Evolutionary conservation across 1,140 invertebrate species (phyloP).

Genomic region (Eupeodes corollae): DNA sequence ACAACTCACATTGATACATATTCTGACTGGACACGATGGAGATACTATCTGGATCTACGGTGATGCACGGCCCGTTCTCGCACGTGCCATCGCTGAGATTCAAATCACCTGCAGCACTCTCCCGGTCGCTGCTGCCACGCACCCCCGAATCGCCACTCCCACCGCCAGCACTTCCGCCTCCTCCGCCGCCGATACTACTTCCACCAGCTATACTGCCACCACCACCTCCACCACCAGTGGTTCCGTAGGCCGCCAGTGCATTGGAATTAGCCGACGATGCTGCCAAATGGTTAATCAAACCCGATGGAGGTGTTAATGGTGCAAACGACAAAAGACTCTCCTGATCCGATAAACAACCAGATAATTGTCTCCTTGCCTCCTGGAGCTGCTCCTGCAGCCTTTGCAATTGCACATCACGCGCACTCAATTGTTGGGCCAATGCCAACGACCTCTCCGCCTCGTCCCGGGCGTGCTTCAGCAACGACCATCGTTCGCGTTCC

Average conservation of each 20-base stretch:
- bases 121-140: slow-evolving; percentile 67
- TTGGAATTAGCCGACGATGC: slow-evolving; percentile 37
- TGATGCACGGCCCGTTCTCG: slow-evolving; percentile 35
- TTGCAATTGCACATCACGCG: slow-evolving; percentile 71
- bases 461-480: slow-evolving; percentile 75
- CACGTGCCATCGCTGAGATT: slow-evolving; percentile 36
- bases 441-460: slow-evolving; percentile 78
- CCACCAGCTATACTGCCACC: slow-evolving; percentile 48
- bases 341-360: slow-evolving; percentile 62
- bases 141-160: slow-evolving; percentile 63
- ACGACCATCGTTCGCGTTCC: slow-evolving; percentile 77
- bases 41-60: slow-evolving; percentile 35
- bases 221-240: slow-evolving; percentile 11
- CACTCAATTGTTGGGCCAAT: slow-evolving; percentile 72
- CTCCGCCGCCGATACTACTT: slow-evolving; percentile 36
- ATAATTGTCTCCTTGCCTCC: slow-evolving; percentile 61
- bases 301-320: slow-evolving; percentile 31
- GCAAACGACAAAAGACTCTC: slow-evolving; percentile 54
- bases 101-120: slow-evolving; percentile 50
- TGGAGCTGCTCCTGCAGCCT: slow-evolving; percentile 72
- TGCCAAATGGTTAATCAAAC: slow-evolving; percentile 38
- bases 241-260: slow-evolving; percentile 11
- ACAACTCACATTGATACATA: slow-evolving; percentile 67
- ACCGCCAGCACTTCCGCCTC: slow-evolving; percentile 40
- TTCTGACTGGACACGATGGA: slow-evolving; percentile 45